Conservation (phyloP, 2,113 vertebrate species). For the Cololabis saira region DNA sequence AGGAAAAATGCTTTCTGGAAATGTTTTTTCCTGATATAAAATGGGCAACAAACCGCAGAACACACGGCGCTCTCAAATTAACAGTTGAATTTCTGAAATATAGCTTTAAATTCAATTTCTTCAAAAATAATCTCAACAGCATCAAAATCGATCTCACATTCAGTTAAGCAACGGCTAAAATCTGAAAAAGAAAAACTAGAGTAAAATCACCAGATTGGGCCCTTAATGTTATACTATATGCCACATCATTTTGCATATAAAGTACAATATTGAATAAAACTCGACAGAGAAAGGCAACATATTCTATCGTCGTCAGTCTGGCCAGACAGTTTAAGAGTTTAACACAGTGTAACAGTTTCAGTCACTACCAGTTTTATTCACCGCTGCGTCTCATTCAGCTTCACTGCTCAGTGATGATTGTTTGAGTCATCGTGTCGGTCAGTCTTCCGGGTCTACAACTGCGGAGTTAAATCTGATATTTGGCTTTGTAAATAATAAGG, state of each 20-base stretch:
- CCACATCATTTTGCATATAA: conserved; percentile 46
- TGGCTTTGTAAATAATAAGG: conserved; percentile 12
- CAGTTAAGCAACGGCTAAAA: conserved; percentile 8
- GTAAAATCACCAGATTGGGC: conserved; percentile 31
- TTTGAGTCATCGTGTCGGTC: neutral
- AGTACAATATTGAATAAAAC: conserved; percentile 34
- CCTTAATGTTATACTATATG: conserved; percentile 30
- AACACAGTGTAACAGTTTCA: conserved; percentile 63
- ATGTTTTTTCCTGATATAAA: no score
- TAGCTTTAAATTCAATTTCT: no score
- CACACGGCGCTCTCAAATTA: no score
- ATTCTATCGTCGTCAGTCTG: conserved; percentile 42
- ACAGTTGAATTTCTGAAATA: no score
- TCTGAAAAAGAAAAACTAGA: neutral
- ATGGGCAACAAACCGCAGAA: no score
- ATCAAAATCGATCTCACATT: neutral
- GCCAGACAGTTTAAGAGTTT: conserved; percentile 32
- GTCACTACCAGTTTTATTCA: conserved; percentile 13
- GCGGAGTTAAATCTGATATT: conserved; percentile 10
- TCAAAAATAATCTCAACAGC: no score
- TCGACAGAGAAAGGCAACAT: conserved; percentile 56
- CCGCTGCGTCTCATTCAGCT: neutral
- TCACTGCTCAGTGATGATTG: conserved; percentile 1
- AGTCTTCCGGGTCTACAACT: neutral
- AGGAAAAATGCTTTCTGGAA: no score